A percentile compares a stretch with the other conserved stretches of the same genome.
Conservation (phyloP, 2,113 vertebrate species). For the Pipa parva region DNA sequence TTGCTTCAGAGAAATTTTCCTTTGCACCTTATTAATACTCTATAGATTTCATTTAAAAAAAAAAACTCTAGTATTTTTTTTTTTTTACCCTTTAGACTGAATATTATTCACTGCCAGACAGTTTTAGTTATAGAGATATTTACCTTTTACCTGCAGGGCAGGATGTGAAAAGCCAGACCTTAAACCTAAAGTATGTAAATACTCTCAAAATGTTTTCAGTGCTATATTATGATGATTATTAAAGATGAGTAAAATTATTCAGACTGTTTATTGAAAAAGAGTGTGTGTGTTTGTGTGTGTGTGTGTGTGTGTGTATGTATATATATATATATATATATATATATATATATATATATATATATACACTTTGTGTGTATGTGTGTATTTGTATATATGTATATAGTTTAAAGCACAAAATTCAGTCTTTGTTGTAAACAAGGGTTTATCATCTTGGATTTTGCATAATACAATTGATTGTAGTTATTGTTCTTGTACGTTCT, state of each 20-base stretch:
- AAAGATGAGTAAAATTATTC: slow-evolving; percentile 4
- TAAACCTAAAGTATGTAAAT: not conserved
- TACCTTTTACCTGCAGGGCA: slow-evolving; percentile 4
- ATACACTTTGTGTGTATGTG: slow-evolving; percentile 51
- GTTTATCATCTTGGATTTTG: slow-evolving; percentile 72
- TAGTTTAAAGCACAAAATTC: slow-evolving; percentile 65
- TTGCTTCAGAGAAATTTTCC: no score
- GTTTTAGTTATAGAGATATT: no score
- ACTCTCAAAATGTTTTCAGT: not conserved
- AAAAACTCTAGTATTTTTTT: no score
- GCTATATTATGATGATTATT: no score
- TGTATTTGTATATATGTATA: no score
- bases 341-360: slow-evolving; percentile 65
- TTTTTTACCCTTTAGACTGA: no score
- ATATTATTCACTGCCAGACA: no score
- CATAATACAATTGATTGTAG: slow-evolving; percentile 70
- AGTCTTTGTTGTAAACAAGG: slow-evolving; percentile 65
- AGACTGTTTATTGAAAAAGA: slow-evolving; percentile 61
- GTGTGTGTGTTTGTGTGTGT: slow-evolving; percentile 66
- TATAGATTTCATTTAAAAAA: no score
- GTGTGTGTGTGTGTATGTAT: no score
- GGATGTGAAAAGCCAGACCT: not conserved
- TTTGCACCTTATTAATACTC: no score
- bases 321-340: no score
- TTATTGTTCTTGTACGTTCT: slow-evolving; percentile 74